Evolutionary conservation across 1,140 invertebrate genomes (phyloP), one percentile per base, ranked within the genome.

Genomic region (Drosophila insularis): DNA sequence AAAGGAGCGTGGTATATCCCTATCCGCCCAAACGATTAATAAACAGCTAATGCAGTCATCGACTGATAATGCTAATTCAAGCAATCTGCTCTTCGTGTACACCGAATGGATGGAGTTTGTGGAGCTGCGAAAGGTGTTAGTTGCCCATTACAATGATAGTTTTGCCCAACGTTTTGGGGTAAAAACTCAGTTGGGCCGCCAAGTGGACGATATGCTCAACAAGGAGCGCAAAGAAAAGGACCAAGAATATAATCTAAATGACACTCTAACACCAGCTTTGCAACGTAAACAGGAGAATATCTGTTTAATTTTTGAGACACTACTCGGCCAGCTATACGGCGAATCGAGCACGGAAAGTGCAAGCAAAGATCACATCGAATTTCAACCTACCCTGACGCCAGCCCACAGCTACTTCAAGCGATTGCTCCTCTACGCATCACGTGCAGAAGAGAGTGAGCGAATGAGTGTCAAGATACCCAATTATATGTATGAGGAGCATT

Each of bases 51-150:
- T 23, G 0, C 13, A 56, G 11, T 17, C 31, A 2, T 2, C 13
- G 1, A 8, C 50, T 7, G 11, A 53, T 5, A 6, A 13, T n/a
- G 40, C 21, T 43, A 6, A 8, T 14, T 27, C 21, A 46, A 53
- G 37, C 21, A 55, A 80, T 2, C 91, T 92, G 50, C 92, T 95
- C 14, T 95, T 95, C 78, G 93, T 93, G 60, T 94, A 94, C 78
- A 87, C 92, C 10, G 93, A 95, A 27, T 96, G 95, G 95, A 93
- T 95, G 69, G 74, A 93, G 40, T 95, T 93, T 75, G 93, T 95
- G 2, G 93, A 94, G 70, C 93, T 94, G 80, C 92, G 95, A 5
- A 93, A 93, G 60, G 69, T 86, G 2, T 85, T 95, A 40, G 70
- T 95, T 1, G 71, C 89, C 0, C 90, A 92, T 35, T 80, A 92